These are phyloP conservation scores for Rhabditophanes sp. DNA, from an alignment of 2,888 invertebrate species.

Conservation along the genomic window DNA sequence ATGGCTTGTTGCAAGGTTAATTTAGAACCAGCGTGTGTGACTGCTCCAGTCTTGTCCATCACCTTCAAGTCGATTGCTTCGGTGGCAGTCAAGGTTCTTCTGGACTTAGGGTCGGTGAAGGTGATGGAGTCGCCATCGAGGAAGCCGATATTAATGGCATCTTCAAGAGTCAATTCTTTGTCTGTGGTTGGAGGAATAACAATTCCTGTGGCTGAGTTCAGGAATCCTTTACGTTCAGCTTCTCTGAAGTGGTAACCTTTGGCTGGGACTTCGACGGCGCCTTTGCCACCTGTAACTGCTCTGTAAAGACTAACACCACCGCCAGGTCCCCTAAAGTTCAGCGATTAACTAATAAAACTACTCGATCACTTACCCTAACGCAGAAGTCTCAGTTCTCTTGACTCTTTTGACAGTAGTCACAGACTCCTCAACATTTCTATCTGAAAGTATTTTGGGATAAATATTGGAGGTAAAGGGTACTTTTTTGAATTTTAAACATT, in stretches of 20 bases:
- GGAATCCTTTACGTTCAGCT: constrained; percentile 64
- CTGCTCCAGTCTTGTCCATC: constrained; percentile 30
- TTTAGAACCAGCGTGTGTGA: constrained; percentile 16
- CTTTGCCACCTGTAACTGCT: constrained; percentile 43
- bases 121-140: constrained; percentile 64
- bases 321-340: constrained; percentile 26
- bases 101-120: constrained; percentile 65
- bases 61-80: constrained; percentile 67
- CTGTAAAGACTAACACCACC: constrained; percentile 36
- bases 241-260: constrained; percentile 69
- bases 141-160: constrained; percentile 52
- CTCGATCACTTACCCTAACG: constrained; percentile 29
- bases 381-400: constrained; percentile 40
- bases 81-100: constrained; percentile 62
- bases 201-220: constrained; percentile 66
- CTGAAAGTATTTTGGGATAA: too few relatives aligned
- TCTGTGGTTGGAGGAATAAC: constrained; percentile 75
- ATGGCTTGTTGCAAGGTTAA: constrained; percentile 35
- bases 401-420: constrained; percentile 43
- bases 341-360: not conserved
- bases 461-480: too few relatives aligned
- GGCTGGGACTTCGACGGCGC: constrained; percentile 58
- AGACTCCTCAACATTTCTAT: constrained; percentile 40
- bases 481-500: too few relatives aligned
- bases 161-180: constrained; percentile 65